Evolutionary conservation across 1,140 invertebrate species (phyloP).

Genomic region (Nomia melanderi): DNA sequence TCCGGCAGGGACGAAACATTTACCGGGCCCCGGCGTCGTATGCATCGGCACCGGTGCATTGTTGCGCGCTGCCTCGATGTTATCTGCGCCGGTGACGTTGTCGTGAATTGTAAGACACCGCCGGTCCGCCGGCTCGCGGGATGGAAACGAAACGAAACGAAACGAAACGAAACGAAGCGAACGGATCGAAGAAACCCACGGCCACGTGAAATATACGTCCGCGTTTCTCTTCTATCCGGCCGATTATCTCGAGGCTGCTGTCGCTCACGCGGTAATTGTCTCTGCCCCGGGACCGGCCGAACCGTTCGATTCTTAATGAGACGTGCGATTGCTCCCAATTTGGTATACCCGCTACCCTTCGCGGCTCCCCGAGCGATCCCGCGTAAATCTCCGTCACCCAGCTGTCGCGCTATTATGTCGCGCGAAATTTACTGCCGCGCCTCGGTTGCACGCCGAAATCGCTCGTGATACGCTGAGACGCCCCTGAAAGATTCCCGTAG

Average conservation of each 20-base stretch:
- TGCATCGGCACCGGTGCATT: constrained; percentile 42
- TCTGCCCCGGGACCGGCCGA: constrained; percentile 37
- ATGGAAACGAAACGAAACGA: constrained; percentile 36
- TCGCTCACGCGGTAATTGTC: constrained; percentile 58
- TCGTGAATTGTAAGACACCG: constrained; percentile 73
- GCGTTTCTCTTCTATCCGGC: constrained; percentile 49
- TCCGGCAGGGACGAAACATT: constrained; percentile 37
- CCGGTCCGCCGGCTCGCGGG: constrained; percentile 3
- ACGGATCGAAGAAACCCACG: constrained; percentile 52
- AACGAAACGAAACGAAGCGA: constrained; percentile 13
- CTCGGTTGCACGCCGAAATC: background rate
- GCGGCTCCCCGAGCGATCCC: background rate
- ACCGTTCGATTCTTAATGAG: constrained; percentile 56
- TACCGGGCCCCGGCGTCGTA: constrained; percentile 26
- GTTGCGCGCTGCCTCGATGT: constrained; percentile 44
- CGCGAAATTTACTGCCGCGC: constrained; percentile 21
- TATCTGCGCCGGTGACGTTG: constrained; percentile 67
- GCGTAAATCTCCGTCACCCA: constrained; percentile 52
- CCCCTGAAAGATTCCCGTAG: background rate
- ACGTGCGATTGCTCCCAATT: constrained; percentile 59
- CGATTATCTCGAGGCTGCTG: constrained; percentile 52
- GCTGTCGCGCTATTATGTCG: constrained; percentile 48
- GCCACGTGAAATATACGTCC: constrained; percentile 51
- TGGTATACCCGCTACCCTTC: constrained; percentile 33
- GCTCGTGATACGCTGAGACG: background rate